These are phyloP conservation scores for Neoscelio sp. DNA, from an alignment of 2,888 invertebrate species.

Conservation along the genomic window DNA sequence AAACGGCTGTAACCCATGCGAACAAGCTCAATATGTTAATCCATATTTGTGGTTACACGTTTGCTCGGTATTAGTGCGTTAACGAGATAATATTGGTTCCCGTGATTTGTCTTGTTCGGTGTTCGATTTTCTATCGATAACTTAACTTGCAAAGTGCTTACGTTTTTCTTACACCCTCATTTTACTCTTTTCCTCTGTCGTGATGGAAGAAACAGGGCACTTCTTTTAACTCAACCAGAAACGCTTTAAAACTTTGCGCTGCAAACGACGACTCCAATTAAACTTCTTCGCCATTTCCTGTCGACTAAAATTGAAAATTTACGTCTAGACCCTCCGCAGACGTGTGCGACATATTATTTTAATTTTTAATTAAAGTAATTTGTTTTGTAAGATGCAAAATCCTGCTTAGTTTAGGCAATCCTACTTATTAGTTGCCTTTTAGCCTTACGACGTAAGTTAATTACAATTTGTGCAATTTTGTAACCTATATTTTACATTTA, in stretches of 20 bases:
- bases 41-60: conserved; percentile 26
- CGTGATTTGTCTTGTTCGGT: conserved; percentile 24
- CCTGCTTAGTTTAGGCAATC: no score
- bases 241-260: conserved; percentile 73
- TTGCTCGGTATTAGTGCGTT: conserved; percentile 14
- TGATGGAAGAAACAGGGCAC: neutral
- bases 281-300: conserved; percentile 72
- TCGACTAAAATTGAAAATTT: conserved; percentile 74
- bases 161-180: neutral
- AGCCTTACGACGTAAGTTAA: no score
- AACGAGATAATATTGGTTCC: conserved; percentile 37
- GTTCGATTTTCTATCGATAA: conserved; percentile 22
- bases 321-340: conserved; percentile 56
- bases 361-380: conserved; percentile 21
- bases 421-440: no score
- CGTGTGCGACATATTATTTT: conserved; percentile 15
- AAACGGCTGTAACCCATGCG: neutral
- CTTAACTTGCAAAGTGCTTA: conserved; percentile 37
- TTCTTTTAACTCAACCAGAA: conserved; percentile 71
- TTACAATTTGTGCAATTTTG: no score
- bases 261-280: conserved; percentile 72
- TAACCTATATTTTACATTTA: no score
- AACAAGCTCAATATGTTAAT: conserved; percentile 28
- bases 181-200: no score
- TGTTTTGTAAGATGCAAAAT: neutral